Evolutionary conservation across 2,113 vertebrate genomes (phyloP), one percentile per base, ranked within the genome.

Genomic region (Chlamydotis undulata): DNA sequence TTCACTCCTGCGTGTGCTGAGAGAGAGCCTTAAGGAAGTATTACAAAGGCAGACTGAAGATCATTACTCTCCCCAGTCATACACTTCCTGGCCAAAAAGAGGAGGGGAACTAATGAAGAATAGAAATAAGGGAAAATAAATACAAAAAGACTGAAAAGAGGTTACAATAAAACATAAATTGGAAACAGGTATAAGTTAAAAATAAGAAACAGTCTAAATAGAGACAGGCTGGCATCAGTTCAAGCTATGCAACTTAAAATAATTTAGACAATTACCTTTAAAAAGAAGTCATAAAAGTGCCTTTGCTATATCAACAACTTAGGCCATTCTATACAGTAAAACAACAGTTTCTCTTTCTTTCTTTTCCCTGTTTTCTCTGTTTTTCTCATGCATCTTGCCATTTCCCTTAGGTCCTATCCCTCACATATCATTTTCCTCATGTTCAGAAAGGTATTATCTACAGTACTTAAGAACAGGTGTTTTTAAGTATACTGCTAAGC

Each of bases 201-300:
- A 63, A 21, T 19, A 86, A 70, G 31, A 47, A 91, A 61, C 13
- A 41, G 49, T 59, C 41, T 73, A 87, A 86, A 76, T 6, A 59
- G 49, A 89, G 70, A 70, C 65, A 85, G 55, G 19, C 18, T 93
- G 63, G 63, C 84, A 91, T 80, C 28, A 65, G 19, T 59, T 89
- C 79, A 77, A 92, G n/a, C 13, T 67, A 23, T 19, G 28, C 8
- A 37, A 79, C 52, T 76, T 87, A 47, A 87, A 85, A 91, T 68
- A 86, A 82, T 85, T 87, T 74, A 80, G 60, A 68, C 33, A 77
- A 18, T 56, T 75, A 90, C 75, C 41, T 88, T 93, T 94, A 85
- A 74, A 95, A 89, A 91, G 16, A 76, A 93, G 55, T 37, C 4
- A 5, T 93, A 82, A 91, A 90, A 91, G 69, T 68, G 31, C 19